Percentiles rank a stretch among this genome's conserved stretches.
These are phyloP conservation scores for Rousettus madagascariensis DNA, from an alignment of 2,797 vertebrate genomes.

Conservation along the genomic window DNA sequence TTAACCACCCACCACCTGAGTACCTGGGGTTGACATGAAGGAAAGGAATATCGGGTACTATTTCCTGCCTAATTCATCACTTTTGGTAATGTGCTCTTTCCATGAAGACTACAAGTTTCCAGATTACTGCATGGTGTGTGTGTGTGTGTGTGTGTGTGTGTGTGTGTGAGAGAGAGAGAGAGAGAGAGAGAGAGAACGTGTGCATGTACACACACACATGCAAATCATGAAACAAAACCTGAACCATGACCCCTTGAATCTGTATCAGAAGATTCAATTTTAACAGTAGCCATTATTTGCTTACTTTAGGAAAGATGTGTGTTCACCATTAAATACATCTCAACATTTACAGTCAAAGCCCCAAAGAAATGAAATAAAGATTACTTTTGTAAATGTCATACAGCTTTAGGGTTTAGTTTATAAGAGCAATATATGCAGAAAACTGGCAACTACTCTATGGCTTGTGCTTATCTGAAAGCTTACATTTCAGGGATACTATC, in stretches of 20 bases:
- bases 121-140: background rate
- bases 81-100: background rate
- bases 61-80: background rate
- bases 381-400: background rate
- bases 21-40: background rate
- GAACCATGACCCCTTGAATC: background rate
- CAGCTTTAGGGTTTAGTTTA: background rate
- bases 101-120: background rate
- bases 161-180: background rate
- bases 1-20: background rate
- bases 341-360: background rate
- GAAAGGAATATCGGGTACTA: background rate
- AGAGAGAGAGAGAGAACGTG: too few species aligned
- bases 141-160: too few species aligned
- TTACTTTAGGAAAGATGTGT: background rate
- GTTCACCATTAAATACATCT: background rate
- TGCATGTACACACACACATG: accelerated
- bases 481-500: background rate
- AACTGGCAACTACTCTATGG: background rate
- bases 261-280: background rate
- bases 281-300: background rate
- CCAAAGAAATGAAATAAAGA: background rate
- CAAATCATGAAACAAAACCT: background rate
- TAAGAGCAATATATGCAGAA: background rate
- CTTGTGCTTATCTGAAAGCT: background rate